Base-by-base conservation (phyloP, 2,797 vertebrate genomes). In the Notolepis coatsorum region DNA sequence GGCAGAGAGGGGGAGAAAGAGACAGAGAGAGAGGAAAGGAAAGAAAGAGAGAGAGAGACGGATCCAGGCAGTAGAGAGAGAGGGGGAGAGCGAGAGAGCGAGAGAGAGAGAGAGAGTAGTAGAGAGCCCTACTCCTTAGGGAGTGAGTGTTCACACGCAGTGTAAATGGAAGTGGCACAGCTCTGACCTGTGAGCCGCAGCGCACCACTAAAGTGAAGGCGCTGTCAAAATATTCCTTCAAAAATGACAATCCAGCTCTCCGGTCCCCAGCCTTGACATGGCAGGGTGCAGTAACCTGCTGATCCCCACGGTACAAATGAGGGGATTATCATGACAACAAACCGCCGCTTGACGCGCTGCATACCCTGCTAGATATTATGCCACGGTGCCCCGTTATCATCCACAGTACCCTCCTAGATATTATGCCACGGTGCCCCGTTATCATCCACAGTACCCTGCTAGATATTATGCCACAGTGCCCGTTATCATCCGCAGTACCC, bases 151-250 rank as follows among this genome's bases (percentile, higher is more conserved):
- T 88, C 87, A 83, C 86, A 88, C 84, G 84, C 85, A 89, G 88
- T n/a, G n/a, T 89, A 92, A 92, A 91, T 91, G 86, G 87, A 91
- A 91, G 90, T 89, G 86, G 86, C 89, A 89, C 78, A 72, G 81
- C 81, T 90, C 82, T 91, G 91, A 92, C 91, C 91, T 92, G 90
- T 91, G 88, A 89, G 88, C 87, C 24, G 64, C 80, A 68, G 84
- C 79, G 66, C 77, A 82, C 79, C 73, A 86, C 84, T 65, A 84
- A 82, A 91, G 84, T 84, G 85, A 88, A 89, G 84, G 81, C 83
- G 77, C 91, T 92, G 91, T 93, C 91, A 93, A 91, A 92, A 91
- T 90, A 89, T 89, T 90, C 88, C 89, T 91, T 89, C 86, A 92
- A 89, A 93, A 91, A 93, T 91, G 92, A 93, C 91, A 92, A 91